Evolutionary conservation across 2,113 vertebrate species (phyloP).

Genomic region (Pterophyllum scalare): DNA sequence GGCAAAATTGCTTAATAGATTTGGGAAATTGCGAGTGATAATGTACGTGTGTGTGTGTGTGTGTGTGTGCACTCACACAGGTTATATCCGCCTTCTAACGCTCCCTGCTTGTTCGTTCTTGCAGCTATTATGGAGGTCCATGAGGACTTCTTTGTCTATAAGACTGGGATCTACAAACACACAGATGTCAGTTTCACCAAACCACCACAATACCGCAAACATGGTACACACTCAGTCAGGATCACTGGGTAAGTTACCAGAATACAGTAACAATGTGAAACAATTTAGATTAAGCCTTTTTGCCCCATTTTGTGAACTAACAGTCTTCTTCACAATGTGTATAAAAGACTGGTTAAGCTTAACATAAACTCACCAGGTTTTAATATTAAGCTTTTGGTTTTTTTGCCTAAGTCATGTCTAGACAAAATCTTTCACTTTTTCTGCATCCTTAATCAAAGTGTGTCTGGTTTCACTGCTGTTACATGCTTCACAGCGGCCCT

Average conservation of each 20-base stretch:
- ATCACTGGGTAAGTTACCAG: slow-evolving; percentile 88
- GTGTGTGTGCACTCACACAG: not conserved
- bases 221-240: slow-evolving; percentile 94
- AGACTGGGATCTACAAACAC: slow-evolving; percentile 91
- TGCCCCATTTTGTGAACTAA: not conserved
- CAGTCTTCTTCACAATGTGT: not conserved
- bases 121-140: slow-evolving; percentile 97
- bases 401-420: not conserved
- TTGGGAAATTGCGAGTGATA: slow-evolving; percentile 21
- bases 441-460: not conserved
- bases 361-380: not conserved
- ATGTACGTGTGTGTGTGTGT: slow-evolving; percentile 19
- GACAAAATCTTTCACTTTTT: slow-evolving; percentile 1
- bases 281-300: not conserved
- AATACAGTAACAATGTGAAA: not conserved
- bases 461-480: slow-evolving; percentile 25
- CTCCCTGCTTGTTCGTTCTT: slow-evolving; percentile 35
- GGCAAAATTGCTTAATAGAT: slow-evolving; percentile 41
- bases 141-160: slow-evolving; percentile 96
- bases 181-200: slow-evolving; percentile 85
- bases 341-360: not conserved
- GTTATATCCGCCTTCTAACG: slow-evolving; percentile 26
- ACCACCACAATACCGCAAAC: slow-evolving; percentile 83
- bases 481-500: not conserved
- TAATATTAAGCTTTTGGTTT: not conserved